A percentile compares a stretch with the other conserved stretches of the same genome.
Conservation (phyloP, 2,113 vertebrate genomes). For the Megalops atlanticus region DNA sequence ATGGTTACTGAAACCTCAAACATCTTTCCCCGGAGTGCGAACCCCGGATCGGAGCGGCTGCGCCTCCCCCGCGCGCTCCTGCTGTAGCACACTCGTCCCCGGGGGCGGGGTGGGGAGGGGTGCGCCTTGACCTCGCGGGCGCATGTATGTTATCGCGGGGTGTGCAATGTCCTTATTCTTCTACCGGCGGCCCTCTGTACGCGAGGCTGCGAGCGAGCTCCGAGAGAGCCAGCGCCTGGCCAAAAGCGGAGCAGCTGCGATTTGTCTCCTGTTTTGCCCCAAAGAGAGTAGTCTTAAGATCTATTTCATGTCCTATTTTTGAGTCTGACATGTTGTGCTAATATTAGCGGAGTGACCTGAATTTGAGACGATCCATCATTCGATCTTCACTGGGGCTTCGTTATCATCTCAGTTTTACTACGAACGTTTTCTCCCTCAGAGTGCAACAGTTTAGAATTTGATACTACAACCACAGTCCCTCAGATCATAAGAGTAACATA, state of each 20-base stretch:
- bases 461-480: neutral
- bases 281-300: conserved; percentile 71
- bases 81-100: too few species aligned
- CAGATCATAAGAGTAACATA: too few species aligned
- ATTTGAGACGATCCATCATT: conserved; percentile 27
- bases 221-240: neutral
- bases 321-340: conserved; percentile 64
- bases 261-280: conserved; percentile 51
- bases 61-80: neutral
- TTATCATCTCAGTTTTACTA: neutral
- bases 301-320: conserved; percentile 79
- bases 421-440: neutral
- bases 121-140: neutral
- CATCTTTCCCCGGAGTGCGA: neutral
- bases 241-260: conserved; percentile 61
- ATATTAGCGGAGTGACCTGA: conserved; percentile 74
- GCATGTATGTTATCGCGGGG: neutral
- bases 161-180: neutral
- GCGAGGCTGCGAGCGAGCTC: neutral
- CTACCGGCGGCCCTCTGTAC: neutral
- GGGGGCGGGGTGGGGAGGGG: too few species aligned
- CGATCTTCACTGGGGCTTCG: conserved; percentile 20
- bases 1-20: neutral
- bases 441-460: neutral
- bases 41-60: neutral